A percentile compares a stretch with the other conserved stretches of the same genome.
These are phyloP conservation scores for Drosophila burlai DNA, from an alignment of 1,140 invertebrate genomes.

Conservation along the genomic window DNA sequence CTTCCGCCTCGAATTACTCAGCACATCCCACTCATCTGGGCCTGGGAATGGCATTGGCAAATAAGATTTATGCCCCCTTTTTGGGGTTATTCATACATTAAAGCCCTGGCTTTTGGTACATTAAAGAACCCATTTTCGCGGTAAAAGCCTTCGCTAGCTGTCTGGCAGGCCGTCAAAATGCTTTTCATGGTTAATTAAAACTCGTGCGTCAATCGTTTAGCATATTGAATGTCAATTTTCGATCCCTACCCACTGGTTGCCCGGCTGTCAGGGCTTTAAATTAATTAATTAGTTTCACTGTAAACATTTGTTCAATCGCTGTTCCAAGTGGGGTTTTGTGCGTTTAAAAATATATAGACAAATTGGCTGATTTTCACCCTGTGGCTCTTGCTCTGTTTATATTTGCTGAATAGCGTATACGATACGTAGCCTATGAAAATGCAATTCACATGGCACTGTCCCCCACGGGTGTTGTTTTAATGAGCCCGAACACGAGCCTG, in stretches of 20 bases:
- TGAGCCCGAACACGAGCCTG: conserved; percentile 1
- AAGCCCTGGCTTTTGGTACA: conserved; percentile 14
- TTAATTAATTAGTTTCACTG: conserved; percentile 67
- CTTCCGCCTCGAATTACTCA: conserved; percentile 58
- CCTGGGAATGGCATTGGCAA: conserved; percentile 34
- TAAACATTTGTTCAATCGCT: conserved; percentile 53
- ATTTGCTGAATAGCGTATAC: conserved; percentile 25
- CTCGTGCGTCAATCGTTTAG: conserved; percentile 50
- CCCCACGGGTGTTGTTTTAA: conserved; percentile 21
- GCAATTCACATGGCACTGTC: neutral
- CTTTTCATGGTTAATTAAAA: conserved; percentile 71
- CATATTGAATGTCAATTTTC: conserved; percentile 43
- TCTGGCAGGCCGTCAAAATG: conserved; percentile 47
- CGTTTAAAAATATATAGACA: neutral
- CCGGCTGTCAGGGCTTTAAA: conserved; percentile 37
- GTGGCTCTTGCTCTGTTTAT: neutral
- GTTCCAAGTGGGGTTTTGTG: neutral
- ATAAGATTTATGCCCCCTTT: conserved; percentile 41
- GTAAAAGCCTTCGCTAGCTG: neutral
- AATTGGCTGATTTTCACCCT: conserved; percentile 8
- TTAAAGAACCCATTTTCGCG: conserved; percentile 22
- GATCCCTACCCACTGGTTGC: neutral
- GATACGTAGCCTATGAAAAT: conserved; percentile 5
- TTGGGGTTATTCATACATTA: conserved; percentile 36
- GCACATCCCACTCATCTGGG: conserved; percentile 49